Evolutionary conservation across 2,888 invertebrate species (phyloP).

Genomic region (Caenorhabditis doughertyi): DNA sequence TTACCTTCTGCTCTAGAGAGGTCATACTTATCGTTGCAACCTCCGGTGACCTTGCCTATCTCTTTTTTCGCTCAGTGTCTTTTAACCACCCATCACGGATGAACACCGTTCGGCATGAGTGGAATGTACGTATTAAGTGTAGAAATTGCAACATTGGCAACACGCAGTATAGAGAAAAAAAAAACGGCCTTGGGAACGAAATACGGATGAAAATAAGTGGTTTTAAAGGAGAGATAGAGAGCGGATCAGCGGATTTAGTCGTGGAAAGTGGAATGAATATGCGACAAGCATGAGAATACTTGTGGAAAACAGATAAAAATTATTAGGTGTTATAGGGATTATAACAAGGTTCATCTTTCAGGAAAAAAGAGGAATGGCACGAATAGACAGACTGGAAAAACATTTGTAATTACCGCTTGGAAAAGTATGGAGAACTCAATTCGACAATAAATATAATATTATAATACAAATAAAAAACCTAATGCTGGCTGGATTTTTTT

Average conservation of each 20-base stretch:
- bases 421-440: too few species aligned
- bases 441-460: too few species aligned
- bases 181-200: slow-evolving; percentile 40
- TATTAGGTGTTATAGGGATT: not conserved
- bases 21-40: slow-evolving; percentile 55
- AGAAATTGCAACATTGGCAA: slow-evolving; percentile 55
- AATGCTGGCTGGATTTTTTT: too few species aligned
- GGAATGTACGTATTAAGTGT: slow-evolving; percentile 43
- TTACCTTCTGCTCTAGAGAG: slow-evolving; percentile 58
- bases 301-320: not conserved
- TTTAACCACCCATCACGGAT: slow-evolving; percentile 39
- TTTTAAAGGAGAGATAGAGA: slow-evolving; percentile 12
- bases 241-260: not conserved
- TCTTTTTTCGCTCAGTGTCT: slow-evolving; percentile 20
- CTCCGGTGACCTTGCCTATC: slow-evolving; percentile 50
- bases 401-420: too few species aligned
- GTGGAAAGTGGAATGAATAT: slow-evolving; percentile 11
- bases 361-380: too few species aligned
- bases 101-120: slow-evolving; percentile 62
- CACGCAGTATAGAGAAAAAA: slow-evolving; percentile 23
- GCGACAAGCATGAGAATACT: slow-evolving; percentile 1
- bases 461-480: too few species aligned
- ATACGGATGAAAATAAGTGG: slow-evolving; percentile 44
- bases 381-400: too few species aligned
- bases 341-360: too few species aligned